Base-by-base conservation (phyloP, 2,888 invertebrate genomes). In the Chaitophorus viminalis region DNA sequence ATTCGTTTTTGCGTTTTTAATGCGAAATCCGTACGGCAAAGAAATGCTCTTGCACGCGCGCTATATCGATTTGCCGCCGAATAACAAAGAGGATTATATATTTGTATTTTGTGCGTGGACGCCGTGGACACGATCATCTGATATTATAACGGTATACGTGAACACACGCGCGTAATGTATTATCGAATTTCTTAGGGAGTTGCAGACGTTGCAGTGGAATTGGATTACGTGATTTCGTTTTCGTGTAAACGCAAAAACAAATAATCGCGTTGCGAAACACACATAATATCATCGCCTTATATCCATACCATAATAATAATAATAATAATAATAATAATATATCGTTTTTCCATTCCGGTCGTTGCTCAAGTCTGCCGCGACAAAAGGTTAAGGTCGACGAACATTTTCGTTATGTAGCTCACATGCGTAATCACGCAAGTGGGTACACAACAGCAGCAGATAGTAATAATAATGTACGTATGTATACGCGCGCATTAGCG, bases 301-400 rank as follows among this genome's bases (percentile, higher is more conserved):
- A n/a, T n/a, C n/a, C n/a, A n/a, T n/a, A n/a, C n/a, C n/a, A n/a
- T n/a, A n/a, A n/a, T n/a, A n/a, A n/a, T n/a, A n/a, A n/a, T n/a
- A n/a, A n/a, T n/a, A n/a, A n/a, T n/a, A n/a, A n/a, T n/a, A n/a
- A n/a, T 33, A 11, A 1, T 52, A 36, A 2, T 11, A 11, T 60
- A 39, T 84, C 84, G n/a, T 84, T 65, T 75, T 65, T 68, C 46
- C 70, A 33, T 77, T 77, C 33, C 36, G 5, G 5, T 46, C 68
- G 46, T 70, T 31, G 31, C 29, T 25, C 82, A 39, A 46, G 68
- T 68, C 14, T 18, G 6, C 46, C 21, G 25, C 36, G 54, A 11
- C 74, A 29, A 77, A 85, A 85, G 85, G 85, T 85, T 77, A 85
- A 85, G 85, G 85, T 85, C 85, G 85, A 77, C 31, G 46, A 77